Evolutionary conservation across 92 coral and sea anemone species (phyloP), one percentile per base, ranked within the genome.

Genomic region (Zoanthus solanderi): DNA sequence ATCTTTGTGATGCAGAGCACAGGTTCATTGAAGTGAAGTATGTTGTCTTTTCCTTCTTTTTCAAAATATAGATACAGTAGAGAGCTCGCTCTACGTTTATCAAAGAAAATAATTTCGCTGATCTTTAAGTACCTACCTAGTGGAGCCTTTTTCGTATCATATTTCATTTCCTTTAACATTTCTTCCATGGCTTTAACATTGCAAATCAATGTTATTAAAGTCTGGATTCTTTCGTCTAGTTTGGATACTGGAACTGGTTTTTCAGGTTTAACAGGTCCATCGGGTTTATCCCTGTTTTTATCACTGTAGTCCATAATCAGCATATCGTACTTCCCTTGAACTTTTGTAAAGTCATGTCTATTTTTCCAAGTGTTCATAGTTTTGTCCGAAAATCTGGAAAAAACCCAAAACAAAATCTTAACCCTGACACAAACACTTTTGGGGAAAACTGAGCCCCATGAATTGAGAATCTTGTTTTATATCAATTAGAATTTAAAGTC

Each of bases 171-270:
- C 72, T 97, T 97, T 65, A 97, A 83, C 92, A 93, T 89, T 48
- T 97, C 98, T 83, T 97, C 99, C 99, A 97, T 97, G 75, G 95
- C 98, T 83, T 92, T 92, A 10, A 97, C 90, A 83, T 95, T 94
- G 74, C 99, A 97, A 34, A 97, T 97, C 73, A 97, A 90, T 83
- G 90, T 95, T 14, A 97, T 88, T 66, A 97, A 87, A n/a, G 78
- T 72, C 88, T 95, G 99, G 57, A 95, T 80, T 79, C 99, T 93
- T 52, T 87, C 78, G 67, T 97, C 98, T 17, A 97, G 88, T 79
- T 90, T 97, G 68, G 95, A 90, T 58, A 94, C 97, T 67, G 89
- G 71, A 18, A 61, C 84, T 9, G 94, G 95, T 65, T 94, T 93
- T 78, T 94, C 96, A 61, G 96, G 95, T 81, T 93, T 95, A 10